Evolutionary conservation across 2,113 vertebrate genomes (phyloP).

Genomic region (Catagonus wagneri): DNA sequence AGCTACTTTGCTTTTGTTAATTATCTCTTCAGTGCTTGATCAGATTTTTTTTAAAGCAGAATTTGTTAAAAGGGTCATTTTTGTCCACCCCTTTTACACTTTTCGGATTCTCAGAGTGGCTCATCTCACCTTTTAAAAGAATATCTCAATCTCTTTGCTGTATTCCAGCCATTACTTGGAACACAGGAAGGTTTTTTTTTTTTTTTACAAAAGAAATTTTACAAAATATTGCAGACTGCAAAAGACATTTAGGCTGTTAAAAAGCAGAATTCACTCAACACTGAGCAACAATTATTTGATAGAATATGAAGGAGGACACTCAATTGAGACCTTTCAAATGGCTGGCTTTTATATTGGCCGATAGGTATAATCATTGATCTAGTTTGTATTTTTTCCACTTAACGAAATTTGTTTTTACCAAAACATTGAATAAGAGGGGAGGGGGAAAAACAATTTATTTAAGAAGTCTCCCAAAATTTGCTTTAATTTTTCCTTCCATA

Average conservation of each 20-base stretch:
- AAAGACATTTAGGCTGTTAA: background rate
- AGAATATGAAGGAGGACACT: background rate
- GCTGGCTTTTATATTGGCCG: background rate
- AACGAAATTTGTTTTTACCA: constrained; percentile 45
- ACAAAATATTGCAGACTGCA: constrained; percentile 7
- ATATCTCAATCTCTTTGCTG: constrained; percentile 52
- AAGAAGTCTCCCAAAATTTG: constrained; percentile 43
- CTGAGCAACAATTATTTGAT: constrained; percentile 2
- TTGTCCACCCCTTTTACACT: constrained; percentile 60
- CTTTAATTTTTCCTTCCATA: background rate
- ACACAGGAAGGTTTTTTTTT: constrained; percentile 31
- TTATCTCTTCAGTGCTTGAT: constrained; percentile 71
- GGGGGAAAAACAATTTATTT: background rate
- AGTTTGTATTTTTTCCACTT: constrained; percentile 27
- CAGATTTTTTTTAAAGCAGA: constrained; percentile 46
- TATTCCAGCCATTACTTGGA: constrained; percentile 63
- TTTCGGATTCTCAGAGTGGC: constrained; percentile 61
- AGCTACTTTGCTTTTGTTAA: constrained; percentile 48
- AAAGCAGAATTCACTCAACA: constrained; percentile 48
- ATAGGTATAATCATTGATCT: background rate
- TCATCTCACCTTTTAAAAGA: constrained; percentile 64
- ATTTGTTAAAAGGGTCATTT: constrained; percentile 70
- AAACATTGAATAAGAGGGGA: background rate
- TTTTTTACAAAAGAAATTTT: constrained; percentile 37
- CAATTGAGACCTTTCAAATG: background rate